These are phyloP conservation scores for Pangasianodon hypophthalmus DNA, from an alignment of 2,113 vertebrate genomes.

Conservation along the genomic window DNA sequence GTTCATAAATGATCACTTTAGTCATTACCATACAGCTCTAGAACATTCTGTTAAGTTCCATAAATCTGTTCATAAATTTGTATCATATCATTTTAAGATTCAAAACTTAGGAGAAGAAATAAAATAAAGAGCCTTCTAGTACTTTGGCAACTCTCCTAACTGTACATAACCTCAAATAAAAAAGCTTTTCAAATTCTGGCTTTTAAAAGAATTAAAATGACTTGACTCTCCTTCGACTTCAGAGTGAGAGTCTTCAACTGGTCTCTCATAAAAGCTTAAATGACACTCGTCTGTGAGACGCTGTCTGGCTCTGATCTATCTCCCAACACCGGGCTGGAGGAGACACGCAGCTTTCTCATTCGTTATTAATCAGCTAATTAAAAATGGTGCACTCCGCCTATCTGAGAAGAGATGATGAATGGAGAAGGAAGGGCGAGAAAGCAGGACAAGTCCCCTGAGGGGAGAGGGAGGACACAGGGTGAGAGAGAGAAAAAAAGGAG, in stretches of 20 bases:
- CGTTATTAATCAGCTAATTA: conserved; percentile 59
- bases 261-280: neutral
- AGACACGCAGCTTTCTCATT: conserved; percentile 41
- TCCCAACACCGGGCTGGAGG: conserved; percentile 7
- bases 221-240: neutral
- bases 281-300: neutral
- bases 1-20: neutral
- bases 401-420: conserved; percentile 52
- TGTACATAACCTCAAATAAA: neutral
- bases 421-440: conserved; percentile 45
- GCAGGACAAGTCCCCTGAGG: conserved; percentile 51
- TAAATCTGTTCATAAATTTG: neutral
- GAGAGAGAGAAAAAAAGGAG: conserved; percentile 2
- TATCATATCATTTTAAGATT: neutral
- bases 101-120: neutral
- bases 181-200: neutral
- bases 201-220: conserved; percentile 1
- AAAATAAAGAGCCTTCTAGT: neutral
- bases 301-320: conserved; percentile 20
- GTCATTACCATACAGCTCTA: neutral
- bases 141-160: neutral
- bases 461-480: conserved; percentile 9
- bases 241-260: neutral
- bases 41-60: neutral
- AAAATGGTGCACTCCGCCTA: conserved; percentile 49